These are phyloP conservation scores for Epistrophella euchroma DNA, from an alignment of 2,888 invertebrate genomes.

Conservation along the genomic window DNA sequence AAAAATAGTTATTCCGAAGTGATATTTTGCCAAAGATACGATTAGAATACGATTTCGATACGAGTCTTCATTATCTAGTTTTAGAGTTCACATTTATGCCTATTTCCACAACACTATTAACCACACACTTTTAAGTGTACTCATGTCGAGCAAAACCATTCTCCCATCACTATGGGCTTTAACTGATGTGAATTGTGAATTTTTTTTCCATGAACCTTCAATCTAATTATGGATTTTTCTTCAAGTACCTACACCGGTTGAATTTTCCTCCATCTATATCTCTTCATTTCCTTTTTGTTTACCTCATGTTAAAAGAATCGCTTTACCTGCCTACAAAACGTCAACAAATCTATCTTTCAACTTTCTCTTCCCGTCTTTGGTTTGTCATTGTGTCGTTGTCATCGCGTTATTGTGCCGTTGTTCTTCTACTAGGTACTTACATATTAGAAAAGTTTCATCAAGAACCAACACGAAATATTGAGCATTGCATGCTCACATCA, in stretches of 20 bases:
- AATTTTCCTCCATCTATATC: neutral
- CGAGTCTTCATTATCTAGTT: too few species aligned
- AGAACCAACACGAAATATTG: conserved; percentile 65
- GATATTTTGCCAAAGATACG: too few species aligned
- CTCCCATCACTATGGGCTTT: conserved; percentile 12
- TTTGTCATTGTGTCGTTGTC: conserved; percentile 21
- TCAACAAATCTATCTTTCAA: conserved; percentile 55
- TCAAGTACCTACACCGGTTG: neutral
- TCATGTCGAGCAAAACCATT: conserved; percentile 38
- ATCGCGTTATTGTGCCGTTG: conserved; percentile 7
- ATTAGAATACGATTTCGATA: too few species aligned
- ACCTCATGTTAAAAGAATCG: neutral
- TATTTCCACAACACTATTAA: conserved; percentile 50
- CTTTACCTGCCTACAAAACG: conserved; percentile 19
- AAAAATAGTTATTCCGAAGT: too few species aligned
- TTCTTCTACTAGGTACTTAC: neutral
- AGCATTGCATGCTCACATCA: conserved; percentile 35
- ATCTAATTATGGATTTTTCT: conserved; percentile 68
- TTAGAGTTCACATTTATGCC: too few species aligned
- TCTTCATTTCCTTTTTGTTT: conserved; percentile 14
- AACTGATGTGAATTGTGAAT: neutral
- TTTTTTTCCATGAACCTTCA: conserved; percentile 13
- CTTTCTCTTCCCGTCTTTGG: conserved; percentile 32
- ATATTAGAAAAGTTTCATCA: conserved; percentile 38
- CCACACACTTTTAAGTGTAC: conserved; percentile 41